phyloP scores from a whole-genome alignment of 2,797 vertebrate genomes.

The Typhlichthys eigenmanni region DNA sequence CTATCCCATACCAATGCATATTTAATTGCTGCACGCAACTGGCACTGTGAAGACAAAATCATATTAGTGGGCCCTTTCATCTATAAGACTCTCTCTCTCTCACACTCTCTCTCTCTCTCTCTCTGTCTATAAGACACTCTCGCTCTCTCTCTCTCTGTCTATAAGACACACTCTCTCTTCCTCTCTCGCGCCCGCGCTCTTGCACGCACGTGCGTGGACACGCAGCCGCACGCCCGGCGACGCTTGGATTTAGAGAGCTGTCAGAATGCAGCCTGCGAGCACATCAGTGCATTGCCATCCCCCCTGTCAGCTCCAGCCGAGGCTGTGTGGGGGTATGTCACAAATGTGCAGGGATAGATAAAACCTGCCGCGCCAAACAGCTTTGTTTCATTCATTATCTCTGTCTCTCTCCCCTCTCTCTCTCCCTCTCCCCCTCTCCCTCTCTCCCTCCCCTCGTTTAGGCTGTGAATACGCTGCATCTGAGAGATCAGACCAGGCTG shows the following conservation, averaged over 20 bases:
- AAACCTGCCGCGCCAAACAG: conserved; percentile 75
- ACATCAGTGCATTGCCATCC: conserved; percentile 73
- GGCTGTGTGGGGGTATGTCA: conserved; percentile 77
- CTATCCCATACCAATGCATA: conserved; percentile 37
- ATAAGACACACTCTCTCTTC: conserved; percentile 13
- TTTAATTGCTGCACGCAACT: conserved; percentile 60
- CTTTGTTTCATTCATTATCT: conserved; percentile 78
- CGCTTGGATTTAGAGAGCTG: conserved; percentile 76
- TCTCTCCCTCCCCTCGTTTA: conserved; percentile 52
- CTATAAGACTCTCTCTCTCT: conserved; percentile 24
- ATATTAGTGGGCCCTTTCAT: conserved; percentile 66
- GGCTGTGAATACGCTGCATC: conserved; percentile 92
- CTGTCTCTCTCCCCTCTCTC: conserved; percentile 36
- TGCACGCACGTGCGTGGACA: conserved; percentile 33
- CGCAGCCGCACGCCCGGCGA: conserved; percentile 56
- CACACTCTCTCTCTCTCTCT: conserved; percentile 19
- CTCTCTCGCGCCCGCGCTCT: conserved; percentile 56
- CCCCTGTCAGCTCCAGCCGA: conserved; percentile 72
- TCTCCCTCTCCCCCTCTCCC: conserved; percentile 2
- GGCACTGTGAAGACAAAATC: conserved; percentile 68
- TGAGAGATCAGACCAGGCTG: conserved; percentile 85
- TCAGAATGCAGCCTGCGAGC: conserved; percentile 76
- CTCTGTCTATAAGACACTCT: neutral
- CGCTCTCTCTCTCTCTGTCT: conserved; percentile 20
- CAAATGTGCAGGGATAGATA: conserved; percentile 78